Evolutionary conservation across 2,113 vertebrate genomes (phyloP).

Genomic region (Zingel zingel): DNA sequence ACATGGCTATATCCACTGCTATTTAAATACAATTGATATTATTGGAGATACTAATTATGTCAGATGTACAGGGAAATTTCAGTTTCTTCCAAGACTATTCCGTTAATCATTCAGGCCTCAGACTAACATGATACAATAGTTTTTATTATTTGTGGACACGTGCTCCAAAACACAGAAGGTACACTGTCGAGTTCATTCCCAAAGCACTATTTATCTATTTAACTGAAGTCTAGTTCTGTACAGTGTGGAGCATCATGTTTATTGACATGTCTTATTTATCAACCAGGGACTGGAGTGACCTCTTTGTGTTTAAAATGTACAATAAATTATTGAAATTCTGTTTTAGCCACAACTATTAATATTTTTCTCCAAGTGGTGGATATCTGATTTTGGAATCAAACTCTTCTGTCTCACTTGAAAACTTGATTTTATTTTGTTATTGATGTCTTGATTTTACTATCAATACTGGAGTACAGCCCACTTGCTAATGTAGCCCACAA

Average conservation of each 20-base stretch:
- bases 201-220: conserved; percentile 66
- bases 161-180: conserved; percentile 37
- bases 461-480: conserved; percentile 44
- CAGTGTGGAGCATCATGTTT: conserved; percentile 41
- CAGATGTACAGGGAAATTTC: conserved; percentile 33
- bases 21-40: conserved; percentile 21
- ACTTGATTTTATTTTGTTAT: conserved; percentile 36
- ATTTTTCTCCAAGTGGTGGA: conserved; percentile 32
- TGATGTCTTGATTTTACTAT: conserved; percentile 37
- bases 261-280: conserved; percentile 64
- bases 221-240: conserved; percentile 49
- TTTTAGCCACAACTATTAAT: conserved; percentile 25
- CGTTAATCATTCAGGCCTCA: conserved; percentile 38
- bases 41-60: conserved; percentile 16
- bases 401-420: conserved; percentile 24
- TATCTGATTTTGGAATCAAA: conserved; percentile 22
- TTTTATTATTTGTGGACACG: conserved; percentile 8
- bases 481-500: conserved; percentile 92
- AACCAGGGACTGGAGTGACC: conserved; percentile 51
- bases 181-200: conserved; percentile 52
- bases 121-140: not conserved
- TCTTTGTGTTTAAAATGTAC: conserved; percentile 50
- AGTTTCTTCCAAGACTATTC: conserved; percentile 62
- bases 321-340: conserved; percentile 58
- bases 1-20: not conserved